These are phyloP conservation scores for Pedetes capensis DNA, from an alignment of 2,113 vertebrate species.

Conservation along the genomic window DNA sequence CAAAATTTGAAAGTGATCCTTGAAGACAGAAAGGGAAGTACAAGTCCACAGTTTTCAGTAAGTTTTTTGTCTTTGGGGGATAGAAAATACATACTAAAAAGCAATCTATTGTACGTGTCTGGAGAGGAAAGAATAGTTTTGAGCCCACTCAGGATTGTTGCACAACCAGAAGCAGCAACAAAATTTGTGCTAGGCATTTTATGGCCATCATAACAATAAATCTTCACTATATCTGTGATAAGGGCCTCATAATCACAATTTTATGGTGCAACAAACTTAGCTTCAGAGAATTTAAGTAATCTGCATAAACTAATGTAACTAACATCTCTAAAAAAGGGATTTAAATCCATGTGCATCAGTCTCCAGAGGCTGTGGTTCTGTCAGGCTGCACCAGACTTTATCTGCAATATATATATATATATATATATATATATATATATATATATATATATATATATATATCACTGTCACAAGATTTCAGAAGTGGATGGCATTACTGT, in stretches of 20 bases:
- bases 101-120: background rate
- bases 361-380: background rate
- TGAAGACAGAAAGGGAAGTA: background rate
- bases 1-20: background rate
- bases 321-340: background rate
- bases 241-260: background rate
- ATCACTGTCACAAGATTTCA: background rate
- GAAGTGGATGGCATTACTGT: background rate
- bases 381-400: background rate
- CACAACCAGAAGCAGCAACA: background rate
- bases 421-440: too few relatives aligned
- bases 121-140: background rate
- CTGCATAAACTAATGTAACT: background rate
- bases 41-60: background rate
- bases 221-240: background rate
- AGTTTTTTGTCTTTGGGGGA: background rate
- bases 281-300: background rate
- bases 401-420: background rate
- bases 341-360: background rate
- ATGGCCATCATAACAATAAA: slow-evolving; percentile 5
- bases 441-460: too few relatives aligned
- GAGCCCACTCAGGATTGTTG: background rate
- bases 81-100: background rate
- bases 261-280: background rate
- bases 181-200: background rate